Percentiles rank a stretch among this genome's conserved stretches.
Evolutionary conservation across 2,797 vertebrate genomes (phyloP).

Genomic region (Brotula barbata): DNA sequence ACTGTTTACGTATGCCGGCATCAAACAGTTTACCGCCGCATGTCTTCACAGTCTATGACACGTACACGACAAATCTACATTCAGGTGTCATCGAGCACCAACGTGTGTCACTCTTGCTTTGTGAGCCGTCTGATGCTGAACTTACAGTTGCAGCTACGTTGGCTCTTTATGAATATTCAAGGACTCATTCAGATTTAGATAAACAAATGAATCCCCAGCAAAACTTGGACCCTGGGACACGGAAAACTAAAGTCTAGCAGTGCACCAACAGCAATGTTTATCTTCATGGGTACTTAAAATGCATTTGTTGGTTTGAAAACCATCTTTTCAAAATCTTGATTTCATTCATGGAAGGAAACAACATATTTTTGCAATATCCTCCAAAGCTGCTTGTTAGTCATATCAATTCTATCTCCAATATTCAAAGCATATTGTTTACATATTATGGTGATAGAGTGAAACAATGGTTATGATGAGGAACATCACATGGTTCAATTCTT

Average conservation of each 20-base stretch:
- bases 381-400: conserved; percentile 47
- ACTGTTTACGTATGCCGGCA: too few relatives aligned
- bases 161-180: conserved; percentile 43
- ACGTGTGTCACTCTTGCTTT: too few relatives aligned
- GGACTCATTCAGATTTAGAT: conserved; percentile 51
- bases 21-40: too few relatives aligned
- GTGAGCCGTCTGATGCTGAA: too few relatives aligned
- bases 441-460: conserved; percentile 9
- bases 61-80: too few relatives aligned
- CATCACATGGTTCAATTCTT: too few relatives aligned
- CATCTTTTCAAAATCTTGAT: conserved; percentile 14
- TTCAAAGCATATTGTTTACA: conserved; percentile 48
- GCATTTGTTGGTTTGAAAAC: conserved; percentile 66
- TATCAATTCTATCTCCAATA: conserved; percentile 60
- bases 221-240: conserved; percentile 45
- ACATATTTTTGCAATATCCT: conserved; percentile 35
- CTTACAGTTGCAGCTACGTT: conserved; percentile 56
- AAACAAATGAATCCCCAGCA: conserved; percentile 64
- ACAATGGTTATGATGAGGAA: conserved; percentile 14
- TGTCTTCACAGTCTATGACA: too few relatives aligned
- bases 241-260: conserved; percentile 56
- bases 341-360: conserved; percentile 53
- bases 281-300: conserved; percentile 63
- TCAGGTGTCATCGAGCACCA: too few relatives aligned
- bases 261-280: conserved; percentile 52